phyloP scores from a whole-genome alignment of 2,797 vertebrate species.

The Mionectes olivaceus region DNA sequence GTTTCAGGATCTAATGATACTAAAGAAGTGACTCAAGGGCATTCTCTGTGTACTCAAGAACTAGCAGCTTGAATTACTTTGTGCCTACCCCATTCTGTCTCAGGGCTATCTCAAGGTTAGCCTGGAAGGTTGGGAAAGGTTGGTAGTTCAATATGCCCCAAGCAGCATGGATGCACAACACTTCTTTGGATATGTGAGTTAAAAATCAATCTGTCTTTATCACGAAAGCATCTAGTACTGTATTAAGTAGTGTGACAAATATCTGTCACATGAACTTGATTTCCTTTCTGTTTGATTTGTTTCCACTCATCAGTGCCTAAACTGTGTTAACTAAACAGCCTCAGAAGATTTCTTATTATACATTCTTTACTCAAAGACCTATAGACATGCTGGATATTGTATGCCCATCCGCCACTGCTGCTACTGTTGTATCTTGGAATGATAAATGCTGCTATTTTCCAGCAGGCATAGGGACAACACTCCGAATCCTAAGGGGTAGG shows the following conservation, averaged over 20 bases:
- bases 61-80: not conserved
- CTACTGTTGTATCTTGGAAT: not conserved
- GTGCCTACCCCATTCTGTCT: not conserved
- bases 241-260: not conserved
- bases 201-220: not conserved
- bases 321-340: not conserved
- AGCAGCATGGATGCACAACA: not conserved
- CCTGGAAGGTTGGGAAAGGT: not conserved
- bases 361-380: not conserved
- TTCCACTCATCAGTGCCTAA: not conserved
- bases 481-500: not conserved
- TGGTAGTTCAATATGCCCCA: not conserved
- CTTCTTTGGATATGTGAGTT: not conserved
- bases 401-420: not conserved
- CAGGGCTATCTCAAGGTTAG: not conserved
- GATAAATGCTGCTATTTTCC: not conserved
- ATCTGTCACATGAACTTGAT: not conserved
- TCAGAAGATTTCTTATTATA: not conserved
- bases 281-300: not conserved
- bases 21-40: not conserved
- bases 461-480: not conserved
- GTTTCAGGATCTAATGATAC: not conserved
- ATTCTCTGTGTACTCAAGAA: not conserved
- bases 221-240: not conserved
- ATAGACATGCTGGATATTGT: not conserved